Base-by-base conservation (phyloP, 2,113 vertebrate genomes). In the Grus americana region DNA sequence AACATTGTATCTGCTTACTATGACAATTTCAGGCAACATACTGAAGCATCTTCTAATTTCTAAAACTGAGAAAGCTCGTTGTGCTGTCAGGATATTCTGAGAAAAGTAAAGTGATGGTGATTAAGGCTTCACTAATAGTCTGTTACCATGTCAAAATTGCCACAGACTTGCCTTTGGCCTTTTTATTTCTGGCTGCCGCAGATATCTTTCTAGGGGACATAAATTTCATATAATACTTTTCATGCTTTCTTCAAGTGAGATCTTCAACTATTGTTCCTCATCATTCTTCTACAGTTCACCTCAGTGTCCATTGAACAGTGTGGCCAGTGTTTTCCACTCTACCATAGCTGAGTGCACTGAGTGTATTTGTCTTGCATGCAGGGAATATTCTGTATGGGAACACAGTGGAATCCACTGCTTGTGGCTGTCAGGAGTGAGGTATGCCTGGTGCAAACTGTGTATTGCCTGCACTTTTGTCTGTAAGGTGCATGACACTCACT, bases 381-480 rank as follows among this genome's bases (percentile, higher is more conserved):
- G 54, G 15, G 59, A 61, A 3, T 49, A 18, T 19, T 61, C 15
- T 44, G 5, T 44, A 12, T 26, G 47, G 50, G 54, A 16, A 11
- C 49, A 3, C 1, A 1, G 44, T 36, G 26, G 14, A 17, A 46
- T 49, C 12, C 46, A 15, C 6, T 32, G 22, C 21, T 55, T 57
- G 12, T 38, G 23, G 22, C 34, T 65, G 42, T 67, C 38, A 21
- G 40, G 42, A 34, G 10, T 52, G 34, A 66, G 20, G 16, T 89
- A 18, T 34, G 66, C 24, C 30, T 1, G 0, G 23, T 52, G 36
- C 49, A 65, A 27, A 32, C 26, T 67, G 72, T 49, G 21, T 54
- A 5, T 49, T 75, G 46, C 10, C 2, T 40, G 17, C 22, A 10
- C 22, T 76, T 79, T 15, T 0, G 0, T 79, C 36, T 66, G 9